phyloP scores from a whole-genome alignment of 2,797 vertebrate genomes.

The Acomys russatus region DNA sequence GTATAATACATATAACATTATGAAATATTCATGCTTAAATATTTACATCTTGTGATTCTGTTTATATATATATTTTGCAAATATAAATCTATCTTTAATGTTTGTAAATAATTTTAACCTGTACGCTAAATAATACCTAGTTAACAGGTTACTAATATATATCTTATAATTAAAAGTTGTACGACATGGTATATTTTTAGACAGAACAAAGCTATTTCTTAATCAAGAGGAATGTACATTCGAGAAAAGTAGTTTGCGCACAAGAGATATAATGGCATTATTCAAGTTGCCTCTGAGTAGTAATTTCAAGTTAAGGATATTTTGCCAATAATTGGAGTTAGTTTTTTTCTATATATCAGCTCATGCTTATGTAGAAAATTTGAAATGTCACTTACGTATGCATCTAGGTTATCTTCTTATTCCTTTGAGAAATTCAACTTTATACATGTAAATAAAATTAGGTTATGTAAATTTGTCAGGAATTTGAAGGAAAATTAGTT shows the following conservation, averaged over 20 bases:
- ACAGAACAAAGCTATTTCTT: neutral
- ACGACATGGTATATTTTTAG: neutral
- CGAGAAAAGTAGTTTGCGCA: conserved; percentile 36
- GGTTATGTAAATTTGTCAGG: conserved; percentile 34
- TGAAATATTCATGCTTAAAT: neutral
- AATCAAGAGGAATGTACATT: neutral
- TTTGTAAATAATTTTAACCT: conserved; percentile 6
- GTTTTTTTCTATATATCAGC: neutral
- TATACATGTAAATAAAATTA: conserved; percentile 35
- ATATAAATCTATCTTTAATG: neutral
- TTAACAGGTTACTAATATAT: neutral
- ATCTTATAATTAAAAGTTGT: conserved; percentile 36
- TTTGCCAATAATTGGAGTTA: conserved; percentile 16
- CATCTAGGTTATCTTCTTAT: neutral
- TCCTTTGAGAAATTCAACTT: conserved; percentile 1
- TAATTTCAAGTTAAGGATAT: conserved; percentile 42
- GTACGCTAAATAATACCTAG: neutral
- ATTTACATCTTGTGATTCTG: neutral
- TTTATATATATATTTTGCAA: conserved; percentile 19
- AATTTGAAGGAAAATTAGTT: conserved; percentile 18
- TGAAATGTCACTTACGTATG: neutral
- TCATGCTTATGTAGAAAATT: conserved; percentile 35
- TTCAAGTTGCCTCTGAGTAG: conserved; percentile 32
- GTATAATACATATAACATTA: neutral
- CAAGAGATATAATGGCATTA: neutral